Evolutionary conservation across 1,140 invertebrate species (phyloP), one percentile per base, ranked within the genome.

Genomic region (Leguminivora glycinivorella): DNA sequence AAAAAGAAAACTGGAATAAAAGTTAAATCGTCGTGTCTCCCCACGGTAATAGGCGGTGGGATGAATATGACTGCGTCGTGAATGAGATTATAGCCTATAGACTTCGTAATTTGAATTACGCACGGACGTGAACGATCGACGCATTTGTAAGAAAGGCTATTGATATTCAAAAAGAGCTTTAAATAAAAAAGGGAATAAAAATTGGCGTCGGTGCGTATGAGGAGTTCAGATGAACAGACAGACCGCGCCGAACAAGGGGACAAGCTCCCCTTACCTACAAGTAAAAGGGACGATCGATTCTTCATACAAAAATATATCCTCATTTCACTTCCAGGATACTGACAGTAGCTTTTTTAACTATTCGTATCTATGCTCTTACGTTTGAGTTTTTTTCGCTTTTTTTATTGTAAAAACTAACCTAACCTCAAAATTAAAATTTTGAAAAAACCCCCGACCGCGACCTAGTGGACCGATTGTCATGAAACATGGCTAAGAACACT

Each of bases 151-250:
- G 72, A 38, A 70, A 56, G 25, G 70, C 71, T 68, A 81, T 81
- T 78, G 73, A 74, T 81, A 81, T 81, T 81, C 76, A 75, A 74
- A 72, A 69, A 71, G 73, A 78, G 72, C 73, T 75, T 78, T 74
- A 78, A 77, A 78, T 76, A n/a, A n/a, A n/a, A n/a, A n/a, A n/a
- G n/a, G 75, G 75, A 74, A 77, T 76, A 72, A 76, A 73, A 76
- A 73, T 76, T 75, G 68, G 71, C 72, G 78, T 76, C 77, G 70
- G 73, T 72, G 73, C 76, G 74, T 80, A 68, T 76, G 70, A 73
- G 72, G 67, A 47, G 70, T 70, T 10, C 31, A 24, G 69, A 10
- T 12, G 43, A 40, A 26, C 67, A 26, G 66, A 31, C 26, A 14
- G 67, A 52, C 40, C 66, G 31, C 66, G 43, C 47, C 26, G 68